These are phyloP conservation scores for Gadus chalcogrammus DNA, from an alignment of 2,113 vertebrate genomes.

Conservation along the genomic window DNA sequence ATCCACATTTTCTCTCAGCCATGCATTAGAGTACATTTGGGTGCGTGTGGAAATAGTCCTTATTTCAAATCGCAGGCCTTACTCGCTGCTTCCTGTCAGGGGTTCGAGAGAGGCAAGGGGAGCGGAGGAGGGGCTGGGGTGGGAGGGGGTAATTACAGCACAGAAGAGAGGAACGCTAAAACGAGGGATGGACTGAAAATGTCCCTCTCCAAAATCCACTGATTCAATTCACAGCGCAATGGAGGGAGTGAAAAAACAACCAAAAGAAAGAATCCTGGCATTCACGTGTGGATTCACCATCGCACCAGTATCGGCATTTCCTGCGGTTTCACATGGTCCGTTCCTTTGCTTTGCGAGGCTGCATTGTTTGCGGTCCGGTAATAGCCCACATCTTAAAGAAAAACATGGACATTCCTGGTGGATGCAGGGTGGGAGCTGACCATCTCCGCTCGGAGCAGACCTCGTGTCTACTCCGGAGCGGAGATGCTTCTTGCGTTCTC, in stretches of 20 bases:
- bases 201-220: slow-evolving; percentile 26
- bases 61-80: slow-evolving; percentile 46
- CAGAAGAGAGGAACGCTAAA: slow-evolving; percentile 22
- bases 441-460: slow-evolving; percentile 1
- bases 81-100: slow-evolving; percentile 44
- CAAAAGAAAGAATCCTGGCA: slow-evolving; percentile 5
- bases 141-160: slow-evolving; percentile 40
- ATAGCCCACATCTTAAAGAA: background rate
- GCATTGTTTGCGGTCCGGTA: slow-evolving; percentile 9
- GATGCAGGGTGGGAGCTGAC: background rate
- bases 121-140: slow-evolving; percentile 7
- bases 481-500: background rate
- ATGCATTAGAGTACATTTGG: slow-evolving; percentile 42
- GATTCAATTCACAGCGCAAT: background rate
- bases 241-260: background rate
- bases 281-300: slow-evolving; percentile 14
- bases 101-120: slow-evolving; percentile 9
- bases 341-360: slow-evolving; percentile 8
- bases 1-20: slow-evolving; percentile 52
- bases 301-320: background rate
- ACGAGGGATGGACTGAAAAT: slow-evolving; percentile 24
- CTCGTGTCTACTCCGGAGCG: background rate
- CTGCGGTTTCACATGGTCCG: background rate
- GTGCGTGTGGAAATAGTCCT: slow-evolving; percentile 47
- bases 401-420: background rate